phyloP scores from a whole-genome alignment of 1,140 invertebrate species.

The Procambarus virginalis region DNA sequence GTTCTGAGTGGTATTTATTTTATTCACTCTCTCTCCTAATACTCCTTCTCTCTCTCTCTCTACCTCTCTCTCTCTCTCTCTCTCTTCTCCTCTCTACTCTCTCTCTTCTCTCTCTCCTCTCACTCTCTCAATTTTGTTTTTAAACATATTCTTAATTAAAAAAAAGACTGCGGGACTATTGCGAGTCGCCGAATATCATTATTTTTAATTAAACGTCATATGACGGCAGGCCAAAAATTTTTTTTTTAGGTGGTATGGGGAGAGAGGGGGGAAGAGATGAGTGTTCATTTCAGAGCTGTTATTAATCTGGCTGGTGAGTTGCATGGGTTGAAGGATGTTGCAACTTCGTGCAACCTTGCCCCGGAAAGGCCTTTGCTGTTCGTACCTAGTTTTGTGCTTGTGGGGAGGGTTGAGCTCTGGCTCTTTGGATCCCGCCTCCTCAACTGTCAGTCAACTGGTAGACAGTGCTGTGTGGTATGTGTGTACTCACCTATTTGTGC shows the following conservation, averaged over 20 bases:
- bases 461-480: no score
- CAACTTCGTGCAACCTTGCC: no score
- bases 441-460: no score
- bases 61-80: constrained; percentile 4
- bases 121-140: neutral
- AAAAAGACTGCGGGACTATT: neutral
- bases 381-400: no score
- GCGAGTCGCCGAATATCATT: neutral
- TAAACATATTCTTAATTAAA: neutral
- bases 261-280: neutral
- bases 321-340: no score
- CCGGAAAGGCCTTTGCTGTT: no score
- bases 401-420: no score
- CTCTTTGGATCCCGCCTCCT: no score
- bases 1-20: no score
- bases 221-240: neutral
- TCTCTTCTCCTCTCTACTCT: constrained; percentile 13
- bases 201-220: constrained; percentile 5
- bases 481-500: no score
- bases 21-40: neutral
- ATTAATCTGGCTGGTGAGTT: no score
- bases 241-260: neutral
- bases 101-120: constrained; percentile 5
- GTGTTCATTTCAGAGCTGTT: no score
- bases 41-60: neutral